phyloP scores from a whole-genome alignment of 2,888 invertebrate genomes.

The Cordilura impudica region DNA sequence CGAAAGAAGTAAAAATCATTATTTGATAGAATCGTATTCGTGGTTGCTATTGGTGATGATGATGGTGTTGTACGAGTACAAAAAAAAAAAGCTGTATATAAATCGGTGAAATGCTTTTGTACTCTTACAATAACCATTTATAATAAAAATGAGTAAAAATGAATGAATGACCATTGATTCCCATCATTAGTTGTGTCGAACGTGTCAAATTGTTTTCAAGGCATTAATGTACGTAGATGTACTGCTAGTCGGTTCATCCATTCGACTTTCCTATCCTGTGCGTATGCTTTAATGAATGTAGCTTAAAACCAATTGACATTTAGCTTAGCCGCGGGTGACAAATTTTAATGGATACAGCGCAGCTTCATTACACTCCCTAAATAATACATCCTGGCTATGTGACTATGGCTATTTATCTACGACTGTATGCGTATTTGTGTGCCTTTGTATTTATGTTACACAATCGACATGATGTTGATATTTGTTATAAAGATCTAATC shows the following conservation, averaged over 20 bases:
- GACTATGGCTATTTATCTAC: conserved; percentile 40
- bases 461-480: conserved; percentile 52
- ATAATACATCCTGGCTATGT: conserved; percentile 46
- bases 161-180: conserved; percentile 72
- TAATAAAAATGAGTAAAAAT: conserved; percentile 39
- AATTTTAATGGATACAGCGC: conserved; percentile 72
- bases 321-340: conserved; percentile 77
- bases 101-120: conserved; percentile 20
- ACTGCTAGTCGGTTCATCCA: not conserved
- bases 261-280: conserved; percentile 4
- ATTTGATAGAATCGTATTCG: conserved; percentile 40
- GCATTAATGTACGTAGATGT: conserved; percentile 59
- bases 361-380: conserved; percentile 58
- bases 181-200: conserved; percentile 75
- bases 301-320: conserved; percentile 70
- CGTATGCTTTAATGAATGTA: conserved; percentile 53
- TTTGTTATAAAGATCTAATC: conserved; percentile 54
- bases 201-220: conserved; percentile 75
- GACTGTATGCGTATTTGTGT: not conserved
- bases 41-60: too few relatives aligned
- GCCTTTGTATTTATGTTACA: conserved; percentile 16
- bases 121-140: conserved; percentile 57
- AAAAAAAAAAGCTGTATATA: conserved; percentile 1
- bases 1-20: conserved; percentile 41
- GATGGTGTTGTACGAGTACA: not conserved